Conservation (phyloP, 1,140 invertebrate species). For the Scaptomyza hsui region DNA sequence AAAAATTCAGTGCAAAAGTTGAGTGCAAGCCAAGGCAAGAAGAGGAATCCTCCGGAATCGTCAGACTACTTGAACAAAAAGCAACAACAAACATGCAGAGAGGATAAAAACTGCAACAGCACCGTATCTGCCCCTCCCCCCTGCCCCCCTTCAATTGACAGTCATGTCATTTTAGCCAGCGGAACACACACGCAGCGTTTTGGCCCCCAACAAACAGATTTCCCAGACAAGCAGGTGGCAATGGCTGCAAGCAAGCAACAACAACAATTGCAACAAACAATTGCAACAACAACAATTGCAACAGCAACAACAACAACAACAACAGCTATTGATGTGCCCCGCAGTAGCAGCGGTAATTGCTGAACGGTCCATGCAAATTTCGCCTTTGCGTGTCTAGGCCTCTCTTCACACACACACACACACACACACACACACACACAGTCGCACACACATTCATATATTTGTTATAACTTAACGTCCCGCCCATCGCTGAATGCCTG, state of each 20-base stretch:
- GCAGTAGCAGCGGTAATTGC: constrained; percentile 73
- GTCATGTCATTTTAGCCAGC: constrained; percentile 75
- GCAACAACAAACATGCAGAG: constrained; percentile 30
- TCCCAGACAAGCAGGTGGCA: constrained; percentile 79
- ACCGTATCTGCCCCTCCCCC: neutral
- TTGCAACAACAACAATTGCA: constrained; percentile 16
- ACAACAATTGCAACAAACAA: constrained; percentile 1
- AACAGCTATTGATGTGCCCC: constrained; percentile 61
- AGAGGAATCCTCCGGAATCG: constrained; percentile 11
- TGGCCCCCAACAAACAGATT: constrained; percentile 46
- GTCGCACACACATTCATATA: neutral
- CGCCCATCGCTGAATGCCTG: constrained; percentile 1
- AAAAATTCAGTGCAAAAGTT: constrained; percentile 67
- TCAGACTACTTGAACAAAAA: constrained; percentile 69
- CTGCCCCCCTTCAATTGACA: constrained; percentile 53
- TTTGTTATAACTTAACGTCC: neutral
- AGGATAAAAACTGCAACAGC: constrained; percentile 16
- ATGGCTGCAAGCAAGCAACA: constrained; percentile 53
- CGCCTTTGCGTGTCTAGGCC: constrained; percentile 50
- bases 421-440: too few relatives aligned
- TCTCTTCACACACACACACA: constrained; percentile 2
- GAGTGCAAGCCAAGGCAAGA: constrained; percentile 37
- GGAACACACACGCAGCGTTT: constrained; percentile 73
- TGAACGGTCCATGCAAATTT: constrained; percentile 68
- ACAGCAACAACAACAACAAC: constrained; percentile 30